Conservation (phyloP, 2,888 invertebrate genomes). For the Harpalus rubripes region DNA sequence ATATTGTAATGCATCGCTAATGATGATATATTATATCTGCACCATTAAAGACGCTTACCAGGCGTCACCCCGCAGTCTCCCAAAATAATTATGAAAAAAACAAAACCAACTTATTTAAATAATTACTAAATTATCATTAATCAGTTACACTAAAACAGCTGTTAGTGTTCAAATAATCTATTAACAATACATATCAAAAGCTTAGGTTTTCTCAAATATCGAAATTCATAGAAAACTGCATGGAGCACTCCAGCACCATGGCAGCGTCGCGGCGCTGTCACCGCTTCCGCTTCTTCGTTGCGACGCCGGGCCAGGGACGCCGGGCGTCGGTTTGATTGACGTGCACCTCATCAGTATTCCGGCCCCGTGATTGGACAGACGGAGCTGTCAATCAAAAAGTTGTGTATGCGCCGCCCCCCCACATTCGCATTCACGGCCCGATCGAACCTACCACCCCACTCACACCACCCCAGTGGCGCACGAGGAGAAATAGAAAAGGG, state of each 20-base stretch:
- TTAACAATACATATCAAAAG: too few relatives aligned
- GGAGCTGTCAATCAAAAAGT: slow-evolving; percentile 89
- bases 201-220: too few relatives aligned
- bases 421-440: slow-evolving; percentile 71
- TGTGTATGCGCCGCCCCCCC: slow-evolving; percentile 76
- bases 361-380: slow-evolving; percentile 88
- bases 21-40: too few relatives aligned
- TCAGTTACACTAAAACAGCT: too few relatives aligned
- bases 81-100: too few relatives aligned
- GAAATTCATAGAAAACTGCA: too few relatives aligned
- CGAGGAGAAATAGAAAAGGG: neutral
- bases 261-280: slow-evolving; percentile 55
- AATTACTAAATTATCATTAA: too few relatives aligned
- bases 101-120: too few relatives aligned
- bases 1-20: too few relatives aligned
- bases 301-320: slow-evolving; percentile 12
- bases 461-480: slow-evolving; percentile 71
- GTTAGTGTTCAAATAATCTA: too few relatives aligned
- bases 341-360: slow-evolving; percentile 87
- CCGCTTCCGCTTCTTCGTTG: slow-evolving; percentile 10
- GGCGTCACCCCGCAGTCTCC: too few relatives aligned
- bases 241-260: neutral
- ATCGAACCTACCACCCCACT: slow-evolving; percentile 74
- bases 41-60: too few relatives aligned
- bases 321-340: slow-evolving; percentile 82